Conservation (phyloP, 2,113 vertebrate genomes). For the Emydura subglobosa region DNA sequence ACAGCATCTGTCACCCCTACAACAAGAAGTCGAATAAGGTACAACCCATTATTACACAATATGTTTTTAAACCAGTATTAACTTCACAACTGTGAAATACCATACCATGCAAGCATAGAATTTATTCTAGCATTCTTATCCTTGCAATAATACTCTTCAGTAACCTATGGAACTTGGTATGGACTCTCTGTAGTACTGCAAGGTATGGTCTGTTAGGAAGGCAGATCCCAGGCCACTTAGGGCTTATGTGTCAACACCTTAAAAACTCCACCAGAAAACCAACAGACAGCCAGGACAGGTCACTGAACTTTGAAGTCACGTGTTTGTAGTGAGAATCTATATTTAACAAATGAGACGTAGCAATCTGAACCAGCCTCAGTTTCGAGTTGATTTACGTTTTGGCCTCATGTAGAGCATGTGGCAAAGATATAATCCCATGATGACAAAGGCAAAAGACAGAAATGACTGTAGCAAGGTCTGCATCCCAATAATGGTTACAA, state of each 20-base stretch:
- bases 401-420: neutral
- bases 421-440: neutral
- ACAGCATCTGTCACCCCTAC: conserved; percentile 94
- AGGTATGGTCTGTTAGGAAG: neutral
- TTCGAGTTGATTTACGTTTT: neutral
- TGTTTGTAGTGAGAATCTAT: neutral
- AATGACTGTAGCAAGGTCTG: neutral
- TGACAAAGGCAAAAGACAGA: neutral
- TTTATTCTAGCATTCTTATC: neutral
- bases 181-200: neutral
- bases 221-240: neutral
- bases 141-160: fast-evolving
- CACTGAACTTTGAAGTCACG: neutral
- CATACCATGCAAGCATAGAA: fast-evolving
- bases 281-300: neutral
- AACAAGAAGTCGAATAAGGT: conserved; percentile 93
- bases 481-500: neutral
- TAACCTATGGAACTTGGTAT: neutral
- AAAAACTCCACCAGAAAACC: neutral
- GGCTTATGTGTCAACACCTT: neutral
- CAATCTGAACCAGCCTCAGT: neutral
- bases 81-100: neutral
- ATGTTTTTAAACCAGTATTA: neutral
- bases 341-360: neutral
- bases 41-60: neutral